Evolutionary conservation across 2,797 vertebrate genomes (phyloP), one percentile per base, ranked within the genome.

Genomic region (Acanthurus leucopareius): DNA sequence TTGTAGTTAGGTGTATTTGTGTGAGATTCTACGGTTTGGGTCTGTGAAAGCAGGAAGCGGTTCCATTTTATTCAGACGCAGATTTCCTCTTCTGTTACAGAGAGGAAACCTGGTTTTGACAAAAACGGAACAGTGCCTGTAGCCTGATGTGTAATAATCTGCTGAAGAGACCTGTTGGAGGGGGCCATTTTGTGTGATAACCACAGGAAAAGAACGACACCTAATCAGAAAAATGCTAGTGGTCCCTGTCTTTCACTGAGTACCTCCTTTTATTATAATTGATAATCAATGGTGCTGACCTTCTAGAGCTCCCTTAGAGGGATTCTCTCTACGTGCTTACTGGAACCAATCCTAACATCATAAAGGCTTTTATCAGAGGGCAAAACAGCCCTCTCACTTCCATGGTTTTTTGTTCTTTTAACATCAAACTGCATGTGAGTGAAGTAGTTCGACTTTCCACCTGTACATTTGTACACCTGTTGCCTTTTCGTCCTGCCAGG

Each of bases 141-240:
- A 73, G 69, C 86, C 86, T 49, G 70, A 71, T 83, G 80, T 86
- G 77, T 86, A 80, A 89, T 84, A 78, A 77, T 84, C 79, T 84
- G 81, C 54, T 84, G 69, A 91, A 80, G 82, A 76, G 84, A 88
- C 76, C 25, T 17, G 63, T 77, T 69, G 77, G 85, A 86, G 77
- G 87, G 82, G 32, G 91, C 91, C 91, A 90, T 95, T 94, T 94
- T 91, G 90, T 91, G 90, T 95, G 94, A 95, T 80, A 80, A 94
- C 93, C 87, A 91, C 88, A 86, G 89, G 89, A 91, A 90, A 84
- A 91, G 86, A 59, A 78, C 82, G 75, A 89, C 60, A 47, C 76
- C 40, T 49, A 86, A 79, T 85, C 79, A 77, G 73, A 25, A 83
- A 83, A 73, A 77, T 48, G 80, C 85, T 75, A 57, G 25, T 58